These are phyloP conservation scores for Acanthopleura granulata DNA, from an alignment of 2,888 invertebrate species.

Conservation along the genomic window DNA sequence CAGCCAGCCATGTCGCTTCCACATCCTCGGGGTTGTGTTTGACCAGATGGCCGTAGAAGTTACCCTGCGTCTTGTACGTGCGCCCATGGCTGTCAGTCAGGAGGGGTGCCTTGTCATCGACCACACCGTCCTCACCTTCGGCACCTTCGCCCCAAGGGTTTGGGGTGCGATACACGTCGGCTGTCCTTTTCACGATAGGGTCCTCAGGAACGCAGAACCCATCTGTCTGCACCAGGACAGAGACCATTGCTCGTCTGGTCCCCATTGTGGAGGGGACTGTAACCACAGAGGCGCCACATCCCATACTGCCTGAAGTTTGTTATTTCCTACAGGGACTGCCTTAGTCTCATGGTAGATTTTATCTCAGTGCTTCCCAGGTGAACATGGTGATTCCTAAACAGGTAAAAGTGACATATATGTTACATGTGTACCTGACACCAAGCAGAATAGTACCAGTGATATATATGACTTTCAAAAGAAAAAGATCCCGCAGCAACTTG, in stretches of 20 bases:
- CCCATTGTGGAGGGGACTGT: neutral
- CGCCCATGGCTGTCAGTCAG: neutral
- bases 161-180: neutral
- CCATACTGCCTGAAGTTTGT: neutral
- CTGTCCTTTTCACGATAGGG: neutral
- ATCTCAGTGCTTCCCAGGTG: no score
- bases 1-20: conserved; percentile 19
- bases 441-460: no score
- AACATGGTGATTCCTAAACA: no score
- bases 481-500: no score
- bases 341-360: no score
- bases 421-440: no score
- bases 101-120: neutral
- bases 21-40: conserved; percentile 12
- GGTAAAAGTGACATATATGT: no score
- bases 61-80: neutral
- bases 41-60: neutral
- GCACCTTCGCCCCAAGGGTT: no score
- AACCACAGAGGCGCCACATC: neutral
- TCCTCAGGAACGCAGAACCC: neutral
- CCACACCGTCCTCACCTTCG: neutral
- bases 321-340: no score
- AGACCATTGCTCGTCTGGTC: neutral
- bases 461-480: no score
- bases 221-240: conserved; percentile 12